Conservation (phyloP, 2,113 vertebrate genomes). For the Elgaria multicarinata region DNA sequence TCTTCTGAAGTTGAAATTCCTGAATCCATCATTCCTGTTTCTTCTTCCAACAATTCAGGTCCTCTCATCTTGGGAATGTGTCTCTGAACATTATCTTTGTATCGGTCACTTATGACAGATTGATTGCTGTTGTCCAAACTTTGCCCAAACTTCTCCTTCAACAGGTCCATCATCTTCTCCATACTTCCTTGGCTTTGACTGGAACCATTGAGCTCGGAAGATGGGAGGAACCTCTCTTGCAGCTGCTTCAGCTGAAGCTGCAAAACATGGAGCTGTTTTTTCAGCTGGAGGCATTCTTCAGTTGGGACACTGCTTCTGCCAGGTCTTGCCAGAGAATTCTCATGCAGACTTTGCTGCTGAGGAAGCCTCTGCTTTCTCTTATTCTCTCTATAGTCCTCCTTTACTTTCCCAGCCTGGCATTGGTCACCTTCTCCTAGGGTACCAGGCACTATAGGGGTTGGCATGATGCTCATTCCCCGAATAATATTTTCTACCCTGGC, state of each 20-base stretch:
- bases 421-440: conserved; percentile 63
- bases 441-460: conserved; percentile 55
- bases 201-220: conserved; percentile 71
- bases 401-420: conserved; percentile 58
- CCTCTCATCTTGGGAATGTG: not conserved
- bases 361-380: conserved; percentile 88
- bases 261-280: conserved; percentile 88
- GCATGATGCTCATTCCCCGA: conserved; percentile 85
- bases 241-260: conserved; percentile 85
- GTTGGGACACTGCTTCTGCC: conserved; percentile 66
- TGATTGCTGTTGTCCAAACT: not conserved
- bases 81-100: not conserved
- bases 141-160: not conserved
- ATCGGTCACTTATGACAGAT: fast-evolving
- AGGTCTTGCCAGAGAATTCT: not conserved
- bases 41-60: conserved; percentile 37
- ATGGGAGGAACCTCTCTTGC: conserved; percentile 86
- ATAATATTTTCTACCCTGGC: conserved; percentile 94
- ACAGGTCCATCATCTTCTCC: conserved; percentile 22
- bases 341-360: conserved; percentile 78
- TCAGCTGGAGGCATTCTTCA: conserved; percentile 82
- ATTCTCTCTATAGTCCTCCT: conserved; percentile 75
- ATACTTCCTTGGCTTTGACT: conserved; percentile 51
- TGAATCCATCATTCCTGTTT: conserved; percentile 48
- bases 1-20: conserved; percentile 60